Base-by-base conservation (phyloP, 2,113 vertebrate species). In the Myiopsitta monachus region DNA sequence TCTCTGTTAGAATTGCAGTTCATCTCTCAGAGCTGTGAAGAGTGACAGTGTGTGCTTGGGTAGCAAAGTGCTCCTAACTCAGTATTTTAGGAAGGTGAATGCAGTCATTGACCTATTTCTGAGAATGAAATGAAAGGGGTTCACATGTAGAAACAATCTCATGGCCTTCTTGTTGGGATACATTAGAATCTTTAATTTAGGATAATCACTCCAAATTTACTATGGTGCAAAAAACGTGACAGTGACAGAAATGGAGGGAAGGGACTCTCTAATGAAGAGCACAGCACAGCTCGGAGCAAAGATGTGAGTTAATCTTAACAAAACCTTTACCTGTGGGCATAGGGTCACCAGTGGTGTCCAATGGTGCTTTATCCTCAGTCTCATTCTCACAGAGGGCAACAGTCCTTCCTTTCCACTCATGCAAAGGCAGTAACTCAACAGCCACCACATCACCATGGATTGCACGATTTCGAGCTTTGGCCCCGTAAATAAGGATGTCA, bases 391-490 rank as follows among this genome's bases (percentile, higher is more conserved):
- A 98, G 92, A 99, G 98, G 2, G 98, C 98, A 0, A 96, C 98
- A 1, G 94, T 98, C 64, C 98, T 98, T 57, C 99, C 99, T 64
- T 98, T 98, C 99, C 99, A 99, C 24, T 99, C 99, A 1, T 84
- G 97, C 75, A 83, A 93, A 7, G 98, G 98, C 30, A 99, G 88
- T 76, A 99, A 54, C 86, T 99, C 99, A 61, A 99, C 98, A 18
- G 94, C 99, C 0, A 99, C 99, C 81, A 97, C 17, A 14, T 99
- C 99, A 13, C 99, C 98, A 0, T 99, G 99, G 90, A 99, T 97
- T 0, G 99, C 99, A 41, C 99, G 97, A 96, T 99, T 99, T 14
- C 99, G 98, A 51, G 98, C 97, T 97, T 98, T 99, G n/a, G 79
- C 66, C 10, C 99, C 99, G 2, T 95, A 97, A 95, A 99, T 97